Percentiles rank a stretch among this genome's conserved stretches.
Conservation (phyloP, 1,140 invertebrate species). For the Gonatopus flavifemur region DNA sequence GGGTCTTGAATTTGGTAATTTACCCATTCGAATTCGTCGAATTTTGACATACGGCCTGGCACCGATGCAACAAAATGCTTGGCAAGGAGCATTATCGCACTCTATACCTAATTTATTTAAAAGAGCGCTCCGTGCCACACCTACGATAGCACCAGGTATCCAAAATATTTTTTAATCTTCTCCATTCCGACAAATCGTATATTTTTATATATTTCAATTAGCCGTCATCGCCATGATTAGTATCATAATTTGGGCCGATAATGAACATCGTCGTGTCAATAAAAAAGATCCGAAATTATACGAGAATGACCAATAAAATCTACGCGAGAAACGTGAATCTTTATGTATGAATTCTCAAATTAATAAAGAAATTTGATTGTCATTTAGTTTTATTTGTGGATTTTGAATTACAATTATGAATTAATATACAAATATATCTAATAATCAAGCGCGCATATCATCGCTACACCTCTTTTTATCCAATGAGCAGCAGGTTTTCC, state of each 20-base stretch:
- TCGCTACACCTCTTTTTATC: slow-evolving; percentile 76
- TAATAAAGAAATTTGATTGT: too few relatives aligned
- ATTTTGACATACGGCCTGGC: slow-evolving; percentile 18
- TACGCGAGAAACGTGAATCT: too few relatives aligned
- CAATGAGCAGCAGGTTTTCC: slow-evolving; percentile 67
- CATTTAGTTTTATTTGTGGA: neutral
- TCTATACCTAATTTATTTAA: slow-evolving; percentile 14
- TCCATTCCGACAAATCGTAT: too few relatives aligned
- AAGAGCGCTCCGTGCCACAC: neutral
- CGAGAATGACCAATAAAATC: slow-evolving; percentile 20
- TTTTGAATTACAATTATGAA: neutral
- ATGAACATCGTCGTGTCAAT: neutral
- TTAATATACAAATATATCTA: slow-evolving; percentile 47
- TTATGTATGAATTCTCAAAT: too few relatives aligned
- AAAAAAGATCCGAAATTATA: slow-evolving; percentile 27
- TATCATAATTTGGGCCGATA: neutral
- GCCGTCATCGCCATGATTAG: neutral
- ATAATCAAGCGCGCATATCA: slow-evolving; percentile 76
- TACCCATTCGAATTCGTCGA: slow-evolving; percentile 27
- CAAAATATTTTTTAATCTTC: too few relatives aligned
- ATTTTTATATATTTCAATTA: too few relatives aligned
- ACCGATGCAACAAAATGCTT: slow-evolving; percentile 20
- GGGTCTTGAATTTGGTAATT: slow-evolving; percentile 22
- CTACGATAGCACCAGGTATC: slow-evolving; percentile 16
- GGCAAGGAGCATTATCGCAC: slow-evolving; percentile 18